phyloP scores from a whole-genome alignment of 2,888 invertebrate genomes.

The Drosophila percnosoma region DNA sequence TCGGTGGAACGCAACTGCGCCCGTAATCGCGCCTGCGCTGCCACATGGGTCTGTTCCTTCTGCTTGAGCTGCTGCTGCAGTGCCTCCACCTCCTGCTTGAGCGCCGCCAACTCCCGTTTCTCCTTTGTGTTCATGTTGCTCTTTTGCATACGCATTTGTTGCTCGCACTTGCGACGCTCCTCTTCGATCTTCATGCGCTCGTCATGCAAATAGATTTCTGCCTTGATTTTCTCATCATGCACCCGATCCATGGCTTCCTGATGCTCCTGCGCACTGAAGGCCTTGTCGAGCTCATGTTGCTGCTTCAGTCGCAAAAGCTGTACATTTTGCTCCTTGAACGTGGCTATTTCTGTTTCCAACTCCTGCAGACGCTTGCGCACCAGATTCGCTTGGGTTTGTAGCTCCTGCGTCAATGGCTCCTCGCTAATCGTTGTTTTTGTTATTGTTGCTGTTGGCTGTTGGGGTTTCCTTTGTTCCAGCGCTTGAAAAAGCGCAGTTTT shows the following conservation, averaged over 20 bases:
- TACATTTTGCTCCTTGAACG: conserved; percentile 86
- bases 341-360: conserved; percentile 88
- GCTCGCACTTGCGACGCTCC: conserved; percentile 88
- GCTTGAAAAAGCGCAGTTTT: conserved; percentile 76
- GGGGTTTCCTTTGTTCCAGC: conserved; percentile 61
- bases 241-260: conserved; percentile 87
- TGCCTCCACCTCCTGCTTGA: conserved; percentile 88
- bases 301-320: conserved; percentile 86
- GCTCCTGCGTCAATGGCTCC: conserved; percentile 59
- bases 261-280: conserved; percentile 88
- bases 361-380: conserved; percentile 87
- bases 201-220: conserved; percentile 89
- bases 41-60: conserved; percentile 91
- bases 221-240: conserved; percentile 88
- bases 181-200: conserved; percentile 89
- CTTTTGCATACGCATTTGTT: conserved; percentile 89
- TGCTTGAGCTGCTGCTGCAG: conserved; percentile 89
- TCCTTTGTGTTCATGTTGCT: conserved; percentile 88
- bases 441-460: conserved; percentile 1
- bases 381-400: conserved; percentile 70
- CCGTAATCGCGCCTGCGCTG: conserved; percentile 89
- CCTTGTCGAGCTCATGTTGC: conserved; percentile 87
- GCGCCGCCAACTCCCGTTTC: conserved; percentile 88
- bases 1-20: conserved; percentile 91
- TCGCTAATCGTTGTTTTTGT: conserved; percentile 4